Percentiles rank a stretch among this genome's conserved stretches.
These are phyloP conservation scores for Anseranas semipalmata DNA, from an alignment of 2,113 vertebrate genomes.

Conservation along the genomic window DNA sequence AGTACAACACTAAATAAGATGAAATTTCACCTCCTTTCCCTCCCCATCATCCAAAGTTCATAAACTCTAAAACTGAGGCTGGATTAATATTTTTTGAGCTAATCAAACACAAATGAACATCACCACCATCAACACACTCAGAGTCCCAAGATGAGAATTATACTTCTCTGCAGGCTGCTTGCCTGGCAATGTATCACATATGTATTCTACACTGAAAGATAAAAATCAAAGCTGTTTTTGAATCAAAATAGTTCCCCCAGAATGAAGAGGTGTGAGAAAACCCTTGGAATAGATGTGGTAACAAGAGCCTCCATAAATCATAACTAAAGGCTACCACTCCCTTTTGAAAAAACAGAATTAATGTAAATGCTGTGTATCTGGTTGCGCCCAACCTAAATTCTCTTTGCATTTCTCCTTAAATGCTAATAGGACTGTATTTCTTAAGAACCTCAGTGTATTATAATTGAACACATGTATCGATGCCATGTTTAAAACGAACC, in stretches of 20 bases:
- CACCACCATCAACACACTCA: neutral
- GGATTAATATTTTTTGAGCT: neutral
- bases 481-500: neutral
- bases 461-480: rapidly evolving
- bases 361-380: neutral
- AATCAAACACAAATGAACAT: neutral
- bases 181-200: neutral
- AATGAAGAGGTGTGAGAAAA: constrained; percentile 50
- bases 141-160: neutral
- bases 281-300: neutral
- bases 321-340: constrained; percentile 3
- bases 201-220: neutral
- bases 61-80: neutral
- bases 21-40: neutral
- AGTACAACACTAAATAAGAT: neutral
- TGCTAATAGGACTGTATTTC: neutral
- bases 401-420: neutral
- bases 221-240: constrained; percentile 25
- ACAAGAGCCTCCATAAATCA: neutral
- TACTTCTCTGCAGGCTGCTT: neutral
- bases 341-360: constrained; percentile 9
- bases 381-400: neutral
- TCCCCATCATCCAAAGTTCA: neutral
- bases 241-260: neutral
- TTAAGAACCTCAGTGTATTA: neutral